These are phyloP conservation scores for Bubo blakistoni DNA, from an alignment of 2,113 vertebrate species.

Conservation along the genomic window DNA sequence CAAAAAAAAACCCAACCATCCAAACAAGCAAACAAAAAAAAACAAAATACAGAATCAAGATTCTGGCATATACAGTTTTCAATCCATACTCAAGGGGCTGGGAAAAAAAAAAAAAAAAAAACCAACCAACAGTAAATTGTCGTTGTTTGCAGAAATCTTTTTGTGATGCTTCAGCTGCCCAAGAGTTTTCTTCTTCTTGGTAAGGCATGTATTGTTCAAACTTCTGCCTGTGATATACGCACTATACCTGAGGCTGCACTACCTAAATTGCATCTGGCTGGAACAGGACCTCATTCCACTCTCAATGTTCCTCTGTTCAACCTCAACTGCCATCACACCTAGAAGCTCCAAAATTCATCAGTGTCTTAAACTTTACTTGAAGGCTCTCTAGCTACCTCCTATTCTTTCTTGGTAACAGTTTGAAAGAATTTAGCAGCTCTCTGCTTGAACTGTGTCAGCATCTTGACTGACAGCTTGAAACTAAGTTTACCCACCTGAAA, in stretches of 20 bases:
- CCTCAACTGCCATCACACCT: background rate
- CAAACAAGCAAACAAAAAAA: background rate
- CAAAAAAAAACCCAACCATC: background rate
- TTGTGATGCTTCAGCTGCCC: background rate
- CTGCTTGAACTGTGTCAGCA: background rate
- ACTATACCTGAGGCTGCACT: background rate
- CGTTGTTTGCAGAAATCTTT: background rate
- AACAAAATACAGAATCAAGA: background rate
- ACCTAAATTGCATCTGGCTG: background rate
- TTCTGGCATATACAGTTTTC: background rate
- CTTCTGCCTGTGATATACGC: accelerated
- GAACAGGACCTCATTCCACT: background rate
- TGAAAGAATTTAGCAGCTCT: background rate
- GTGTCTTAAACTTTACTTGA: background rate
- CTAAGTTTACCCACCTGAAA: background rate
- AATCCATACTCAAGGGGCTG: background rate
- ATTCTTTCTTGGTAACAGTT: background rate
- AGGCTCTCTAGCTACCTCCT: background rate
- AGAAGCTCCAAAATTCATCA: background rate
- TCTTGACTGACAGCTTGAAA: background rate
- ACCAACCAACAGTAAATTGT: background rate
- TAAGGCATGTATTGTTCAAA: background rate
- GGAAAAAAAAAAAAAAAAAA: background rate
- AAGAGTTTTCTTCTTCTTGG: background rate
- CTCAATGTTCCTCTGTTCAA: background rate